These are phyloP conservation scores for Agonopterix subpropinquella DNA, from an alignment of 2,888 invertebrate species.

Conservation along the genomic window DNA sequence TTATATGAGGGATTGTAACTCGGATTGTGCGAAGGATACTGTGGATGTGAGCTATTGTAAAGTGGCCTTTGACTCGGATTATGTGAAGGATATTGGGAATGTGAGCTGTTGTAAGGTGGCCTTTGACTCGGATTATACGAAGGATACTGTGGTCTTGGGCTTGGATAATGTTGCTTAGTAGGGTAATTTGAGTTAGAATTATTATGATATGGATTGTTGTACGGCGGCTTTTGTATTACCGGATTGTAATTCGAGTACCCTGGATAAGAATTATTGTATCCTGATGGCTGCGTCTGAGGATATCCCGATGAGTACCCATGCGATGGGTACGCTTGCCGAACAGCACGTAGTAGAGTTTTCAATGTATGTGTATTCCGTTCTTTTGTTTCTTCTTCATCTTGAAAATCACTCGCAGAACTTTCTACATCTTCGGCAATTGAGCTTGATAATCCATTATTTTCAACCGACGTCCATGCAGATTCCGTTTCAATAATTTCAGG, in stretches of 20 bases:
- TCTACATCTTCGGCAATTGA: no score
- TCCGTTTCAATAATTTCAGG: no score
- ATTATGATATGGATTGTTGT: conserved; percentile 6
- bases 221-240: conserved; percentile 1
- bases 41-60: conserved; percentile 1
- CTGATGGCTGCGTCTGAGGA: conserved; percentile 26
- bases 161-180: conserved; percentile 1
- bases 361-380: no score
- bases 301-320: conserved; percentile 26
- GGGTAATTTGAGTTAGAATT: conserved; percentile 13
- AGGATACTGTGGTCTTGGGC: neutral
- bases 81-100: neutral
- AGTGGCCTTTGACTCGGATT: conserved; percentile 6
- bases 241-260: conserved; percentile 17
- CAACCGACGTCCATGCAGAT: no score
- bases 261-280: conserved; percentile 2
- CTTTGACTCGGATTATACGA: conserved; percentile 1
- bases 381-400: no score
- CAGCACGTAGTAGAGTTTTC: no score
- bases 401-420: no score
- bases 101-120: no score
- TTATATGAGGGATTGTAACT: conserved; percentile 6
- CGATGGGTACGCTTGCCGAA: neutral
- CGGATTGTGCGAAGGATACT: conserved; percentile 17
- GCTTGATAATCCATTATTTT: no score